Conservation (phyloP, 2,888 invertebrate genomes). For the Eumacrocentrus americanus region DNA sequence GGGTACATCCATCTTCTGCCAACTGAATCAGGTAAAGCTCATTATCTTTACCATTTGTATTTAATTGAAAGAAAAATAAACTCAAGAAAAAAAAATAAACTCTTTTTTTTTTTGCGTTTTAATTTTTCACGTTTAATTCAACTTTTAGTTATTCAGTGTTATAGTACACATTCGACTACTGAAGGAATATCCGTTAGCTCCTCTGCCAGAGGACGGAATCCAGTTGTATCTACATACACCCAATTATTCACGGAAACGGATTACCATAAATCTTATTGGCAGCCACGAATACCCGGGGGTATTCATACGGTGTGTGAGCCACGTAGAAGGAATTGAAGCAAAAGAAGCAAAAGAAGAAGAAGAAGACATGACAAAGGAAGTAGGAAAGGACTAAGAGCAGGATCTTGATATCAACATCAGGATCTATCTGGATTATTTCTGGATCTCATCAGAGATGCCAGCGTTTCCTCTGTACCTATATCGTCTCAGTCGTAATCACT, state of each 20-base stretch:
- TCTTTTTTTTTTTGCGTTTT: no score
- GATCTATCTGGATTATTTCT: constrained; percentile 1
- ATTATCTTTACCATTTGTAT: no score
- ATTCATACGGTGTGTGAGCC: constrained; percentile 22
- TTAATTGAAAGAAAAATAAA: no score
- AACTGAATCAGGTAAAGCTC: no score
- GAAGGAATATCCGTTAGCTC: no score
- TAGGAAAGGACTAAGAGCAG: background rate
- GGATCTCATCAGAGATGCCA: background rate
- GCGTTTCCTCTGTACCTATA: no score
- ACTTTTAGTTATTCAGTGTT: no score
- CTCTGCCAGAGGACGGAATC: constrained; percentile 20
- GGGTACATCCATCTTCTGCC: no score
- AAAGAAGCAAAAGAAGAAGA: constrained; percentile 8
- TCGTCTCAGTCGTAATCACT: constrained; percentile 7
- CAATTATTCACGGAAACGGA: constrained; percentile 40
- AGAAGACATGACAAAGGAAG: background rate
- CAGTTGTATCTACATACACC: constrained; percentile 31
- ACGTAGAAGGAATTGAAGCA: constrained; percentile 16
- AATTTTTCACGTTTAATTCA: no score
- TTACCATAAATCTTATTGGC: constrained; percentile 45
- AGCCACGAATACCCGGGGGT: constrained; percentile 30
- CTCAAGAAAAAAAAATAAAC: no score
- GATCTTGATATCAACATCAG: background rate
- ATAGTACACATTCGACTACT: no score